phyloP scores from a whole-genome alignment of 2,888 invertebrate genomes.

The Drosophila kambysellisi region DNA sequence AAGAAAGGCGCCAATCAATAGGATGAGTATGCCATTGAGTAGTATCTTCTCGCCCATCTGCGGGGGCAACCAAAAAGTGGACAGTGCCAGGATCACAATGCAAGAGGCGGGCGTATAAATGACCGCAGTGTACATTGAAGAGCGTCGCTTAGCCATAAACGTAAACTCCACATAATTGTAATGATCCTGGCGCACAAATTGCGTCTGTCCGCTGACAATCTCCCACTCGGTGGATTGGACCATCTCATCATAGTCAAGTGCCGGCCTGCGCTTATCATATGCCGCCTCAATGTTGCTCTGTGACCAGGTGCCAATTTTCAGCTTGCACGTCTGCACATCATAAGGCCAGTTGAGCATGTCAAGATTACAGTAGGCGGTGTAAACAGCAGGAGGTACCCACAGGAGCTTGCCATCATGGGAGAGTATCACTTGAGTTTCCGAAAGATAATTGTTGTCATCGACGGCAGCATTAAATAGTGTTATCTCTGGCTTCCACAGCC shows the following conservation, averaged over 20 bases:
- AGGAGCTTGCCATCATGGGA: constrained; percentile 84
- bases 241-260: constrained; percentile 76
- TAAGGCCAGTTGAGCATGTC: constrained; percentile 91
- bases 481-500: constrained; percentile 91
- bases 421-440: constrained; percentile 58
- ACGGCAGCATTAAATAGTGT: constrained; percentile 90
- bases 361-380: constrained; percentile 88
- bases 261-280: constrained; percentile 83
- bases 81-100: constrained; percentile 87
- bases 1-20: constrained; percentile 88
- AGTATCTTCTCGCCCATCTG: constrained; percentile 89
- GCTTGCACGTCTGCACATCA: constrained; percentile 89
- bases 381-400: constrained; percentile 90
- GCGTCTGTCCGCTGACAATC: constrained; percentile 71
- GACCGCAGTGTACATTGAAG: constrained; percentile 87
- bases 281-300: constrained; percentile 87
- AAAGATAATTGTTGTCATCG: constrained; percentile 86
- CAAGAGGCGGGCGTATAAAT: constrained; percentile 88
- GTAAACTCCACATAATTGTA: constrained; percentile 78
- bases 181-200: constrained; percentile 75
- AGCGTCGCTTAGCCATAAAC: constrained; percentile 85
- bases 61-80: constrained; percentile 89
- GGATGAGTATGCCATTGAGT: constrained; percentile 87
- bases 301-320: constrained; percentile 91
- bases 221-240: constrained; percentile 84